phyloP scores from a whole-genome alignment of 2,797 vertebrate genomes.

The Poeciliopsis turneri region DNA sequence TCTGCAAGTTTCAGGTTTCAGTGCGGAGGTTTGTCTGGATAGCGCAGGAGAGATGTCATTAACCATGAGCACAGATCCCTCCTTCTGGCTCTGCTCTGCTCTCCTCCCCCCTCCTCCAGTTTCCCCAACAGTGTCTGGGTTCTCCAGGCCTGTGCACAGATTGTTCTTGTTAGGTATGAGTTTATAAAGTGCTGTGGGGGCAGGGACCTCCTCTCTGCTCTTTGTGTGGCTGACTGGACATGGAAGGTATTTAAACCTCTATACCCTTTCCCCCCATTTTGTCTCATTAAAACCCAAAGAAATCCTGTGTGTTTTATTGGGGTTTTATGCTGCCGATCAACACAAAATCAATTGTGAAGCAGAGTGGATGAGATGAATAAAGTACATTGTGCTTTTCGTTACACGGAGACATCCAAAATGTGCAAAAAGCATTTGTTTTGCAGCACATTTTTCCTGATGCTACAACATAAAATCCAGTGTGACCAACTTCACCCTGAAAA shows the following conservation, averaged over 20 bases:
- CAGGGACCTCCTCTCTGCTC: conserved; percentile 54
- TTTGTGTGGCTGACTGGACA: conserved; percentile 46
- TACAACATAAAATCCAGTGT: background rate
- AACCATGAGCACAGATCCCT: conserved; percentile 70
- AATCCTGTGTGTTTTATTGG: background rate
- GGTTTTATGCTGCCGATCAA: background rate
- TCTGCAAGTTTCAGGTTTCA: conserved; percentile 70
- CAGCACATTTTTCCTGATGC: background rate
- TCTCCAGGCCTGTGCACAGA: conserved; percentile 79
- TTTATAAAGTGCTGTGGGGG: conserved; percentile 80
- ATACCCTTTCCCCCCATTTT: background rate
- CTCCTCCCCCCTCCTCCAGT: conserved; percentile 63
- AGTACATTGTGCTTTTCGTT: background rate
- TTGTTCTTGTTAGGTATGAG: conserved; percentile 90
- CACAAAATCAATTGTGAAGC: background rate
- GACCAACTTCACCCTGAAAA: background rate
- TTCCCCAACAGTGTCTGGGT: conserved; percentile 57
- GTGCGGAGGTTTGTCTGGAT: conserved; percentile 68
- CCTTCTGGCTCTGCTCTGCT: conserved; percentile 60
- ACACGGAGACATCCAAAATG: background rate
- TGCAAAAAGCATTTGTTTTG: background rate
- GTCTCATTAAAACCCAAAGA: background rate
- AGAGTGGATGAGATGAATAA: background rate
- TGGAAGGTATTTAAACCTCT: conserved; percentile 3
- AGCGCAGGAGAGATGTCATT: conserved; percentile 46